Conservation (phyloP, 2,113 vertebrate species). For the mouse (Mus musculus) region GRCm39 chr16:21054001-21054500, state of each 20-base stretch:
- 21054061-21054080: neutral
- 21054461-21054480: too few species aligned
- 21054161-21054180: constrained; percentile 32
- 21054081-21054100: neutral
- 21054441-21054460: too few species aligned
- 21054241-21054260: neutral
- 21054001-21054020: neutral
- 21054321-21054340: neutral
- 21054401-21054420: too few species aligned
- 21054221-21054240: neutral
- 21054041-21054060: neutral
- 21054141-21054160: constrained; percentile 15
- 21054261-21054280: neutral
- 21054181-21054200: constrained; percentile 45
- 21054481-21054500: too few species aligned
- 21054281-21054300: neutral
- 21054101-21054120: neutral
- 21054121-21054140: constrained; percentile 22
- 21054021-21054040: neutral
- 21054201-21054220: neutral
- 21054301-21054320: neutral
- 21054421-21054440: too few species aligned
- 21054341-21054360: neutral
- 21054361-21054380: neutral
- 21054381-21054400: too few species aligned